These are phyloP conservation scores for Rhizomys pruinosus DNA, from an alignment of 2,113 vertebrate genomes.

Conservation along the genomic window DNA sequence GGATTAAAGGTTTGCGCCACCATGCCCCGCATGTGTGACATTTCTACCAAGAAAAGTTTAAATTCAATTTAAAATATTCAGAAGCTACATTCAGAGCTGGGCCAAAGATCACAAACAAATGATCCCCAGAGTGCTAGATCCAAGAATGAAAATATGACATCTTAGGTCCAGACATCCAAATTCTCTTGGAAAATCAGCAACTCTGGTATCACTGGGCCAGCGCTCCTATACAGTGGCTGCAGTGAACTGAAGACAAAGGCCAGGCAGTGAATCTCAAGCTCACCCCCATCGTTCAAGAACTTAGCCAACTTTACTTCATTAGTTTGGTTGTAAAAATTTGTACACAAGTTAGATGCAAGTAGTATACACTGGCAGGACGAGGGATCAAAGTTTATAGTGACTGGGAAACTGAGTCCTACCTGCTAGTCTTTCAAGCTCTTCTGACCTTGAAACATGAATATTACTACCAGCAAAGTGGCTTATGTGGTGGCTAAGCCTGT, in stretches of 20 bases:
- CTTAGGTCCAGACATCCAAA: background rate
- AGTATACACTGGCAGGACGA: too few species aligned
- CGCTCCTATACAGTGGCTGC: background rate
- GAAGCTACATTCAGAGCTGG: background rate
- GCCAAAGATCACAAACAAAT: background rate
- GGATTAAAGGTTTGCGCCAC: too few species aligned
- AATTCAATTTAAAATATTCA: conserved; percentile 21
- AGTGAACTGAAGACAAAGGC: background rate
- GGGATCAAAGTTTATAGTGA: too few species aligned
- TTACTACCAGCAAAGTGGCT: background rate
- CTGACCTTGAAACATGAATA: background rate
- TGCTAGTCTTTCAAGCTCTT: background rate
- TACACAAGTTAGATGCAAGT: too few species aligned
- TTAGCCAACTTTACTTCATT: too few species aligned
- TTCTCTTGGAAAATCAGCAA: background rate
- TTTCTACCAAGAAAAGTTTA: background rate
- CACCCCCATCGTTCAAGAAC: background rate
- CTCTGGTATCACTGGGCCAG: background rate
- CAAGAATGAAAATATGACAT: background rate
- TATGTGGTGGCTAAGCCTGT: background rate
- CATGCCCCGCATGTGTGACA: too few species aligned
- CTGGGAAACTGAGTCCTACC: too few species aligned
- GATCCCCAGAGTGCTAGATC: background rate
- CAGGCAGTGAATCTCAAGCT: rapidly evolving
- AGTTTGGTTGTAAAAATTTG: too few species aligned